Base-by-base conservation (phyloP, 1,140 invertebrate species). In the Drosophila oshimai region DNA sequence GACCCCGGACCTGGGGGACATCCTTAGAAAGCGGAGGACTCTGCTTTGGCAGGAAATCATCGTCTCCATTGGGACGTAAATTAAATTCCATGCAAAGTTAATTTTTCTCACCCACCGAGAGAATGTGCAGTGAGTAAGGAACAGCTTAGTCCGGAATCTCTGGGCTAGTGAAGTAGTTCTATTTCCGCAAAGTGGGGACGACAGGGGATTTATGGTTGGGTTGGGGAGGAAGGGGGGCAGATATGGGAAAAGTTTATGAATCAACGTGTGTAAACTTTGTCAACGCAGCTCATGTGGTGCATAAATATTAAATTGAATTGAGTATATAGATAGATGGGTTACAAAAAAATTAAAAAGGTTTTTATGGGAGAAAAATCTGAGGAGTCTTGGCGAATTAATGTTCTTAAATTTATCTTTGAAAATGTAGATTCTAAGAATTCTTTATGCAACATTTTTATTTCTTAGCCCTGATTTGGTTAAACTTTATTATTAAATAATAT, bases 31-130 rank as follows among this genome's bases (percentile, higher is more conserved):
- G 20, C 18, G 13, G 36, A 36, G 37, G n/a, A 20, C 57, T 33
- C 44, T 76, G 78, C 84, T 60, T 69, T 64, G 75, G 68, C 76
- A 90, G 88, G 88, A 90, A 90, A 89, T 90, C 88, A 89, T 74
- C 68, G 83, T 86, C 69, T 15, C 68, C 83, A 67, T 60, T 60
- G 79, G 88, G 51, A 88, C 79, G 83, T 88, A 89, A 90, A 90
- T 90, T 89, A 89, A 88, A 90, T 90, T 89, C 81, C 81, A 87
- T 76, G 81, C 80, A 84, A 86, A 84, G 80, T 84, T 86, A 84
- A 84, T 84, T 84, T 84, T 73, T 72, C 33, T 54, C 60, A 62
- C 42, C 51, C 47, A 41, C 44, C 42, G 22, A 26, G 46, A 26
- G 28, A 6, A 24, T 10, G 18, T 18, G 17, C 18, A 9, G 20